phyloP scores from a whole-genome alignment of 2,888 invertebrate species.

The Podabrus alpinus region DNA sequence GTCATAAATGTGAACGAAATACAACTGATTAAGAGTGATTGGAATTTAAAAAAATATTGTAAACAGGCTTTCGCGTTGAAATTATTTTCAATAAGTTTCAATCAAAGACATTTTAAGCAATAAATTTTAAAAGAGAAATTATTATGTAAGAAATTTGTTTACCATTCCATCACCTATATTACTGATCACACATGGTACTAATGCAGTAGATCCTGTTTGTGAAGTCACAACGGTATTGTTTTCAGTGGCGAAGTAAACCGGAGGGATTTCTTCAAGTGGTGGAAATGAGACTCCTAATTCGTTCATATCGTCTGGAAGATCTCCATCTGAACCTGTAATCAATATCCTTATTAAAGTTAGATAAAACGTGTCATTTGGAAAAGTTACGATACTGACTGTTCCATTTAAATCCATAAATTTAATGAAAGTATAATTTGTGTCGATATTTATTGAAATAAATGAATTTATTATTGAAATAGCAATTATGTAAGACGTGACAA shows the following conservation, averaged over 20 bases:
- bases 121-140: neutral
- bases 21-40: no score
- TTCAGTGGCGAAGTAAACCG: constrained; percentile 81
- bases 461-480: neutral
- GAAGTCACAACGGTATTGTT: constrained; percentile 82
- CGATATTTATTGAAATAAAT: neutral
- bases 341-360: constrained; percentile 15
- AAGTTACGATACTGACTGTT: neutral
- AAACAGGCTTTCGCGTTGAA: no score
- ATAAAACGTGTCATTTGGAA: neutral
- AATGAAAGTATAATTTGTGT: neutral
- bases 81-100: no score
- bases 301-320: constrained; percentile 48
- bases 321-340: constrained; percentile 44
- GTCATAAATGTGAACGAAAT: no score
- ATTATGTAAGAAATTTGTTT: constrained; percentile 54
- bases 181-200: constrained; percentile 81
- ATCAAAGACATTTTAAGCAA: neutral
- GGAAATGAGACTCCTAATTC: constrained; percentile 53
- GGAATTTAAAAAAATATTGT: no score
- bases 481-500: neutral
- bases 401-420: neutral
- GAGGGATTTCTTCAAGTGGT: constrained; percentile 57
- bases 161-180: constrained; percentile 88
- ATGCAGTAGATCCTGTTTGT: constrained; percentile 82